Evolutionary conservation across 30 jellyfish, hydroid and myxozoan species (phyloP), one percentile per base, ranked within the genome.

Genomic region (Phacellophora camtschatica): DNA sequence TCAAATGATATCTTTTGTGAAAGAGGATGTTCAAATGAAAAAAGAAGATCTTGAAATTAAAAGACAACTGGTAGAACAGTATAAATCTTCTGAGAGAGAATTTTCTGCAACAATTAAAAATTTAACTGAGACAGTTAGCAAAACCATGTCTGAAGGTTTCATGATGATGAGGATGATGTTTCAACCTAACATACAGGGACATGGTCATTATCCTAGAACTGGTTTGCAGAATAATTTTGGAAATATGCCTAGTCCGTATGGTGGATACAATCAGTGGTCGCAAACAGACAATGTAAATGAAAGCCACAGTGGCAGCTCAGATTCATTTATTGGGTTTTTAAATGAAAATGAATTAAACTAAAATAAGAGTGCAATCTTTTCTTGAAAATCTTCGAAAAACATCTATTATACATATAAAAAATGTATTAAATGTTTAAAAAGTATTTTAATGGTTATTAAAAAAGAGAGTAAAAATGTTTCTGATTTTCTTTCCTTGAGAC

Each of bases 11-110:
- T 19, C 23, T 25, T 59, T 59, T 12, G 29, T 20, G 29, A 59
- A 23, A 59, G 74, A 59, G 29, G 74, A 59, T 23, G 74, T 19
- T 12, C 50, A 59, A 20, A 59, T 59, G 51, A 59, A 29, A 59
- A 41, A 7, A 41, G 55, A 41, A 41, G 55, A 41, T 16, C 9
- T 41, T 18, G 51, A 59, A 59, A n/a, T n/a, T n/a, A n/a, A n/a
- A n/a, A n/a, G n/a, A n/a, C n/a, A n/a, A n/a, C n/a, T n/a, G n/a
- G n/a, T 10, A 19, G 51, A 59, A 59, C 10, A 59, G 9, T 59
- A 19, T 59, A 49, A 59, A 19, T 18, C 74, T 9, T 59, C 74
- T 10, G 74, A 59, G 51, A 22, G 29, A 25, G 50, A 59, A 29
- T 59, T 18, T 5, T 20, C n/a, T 30, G 11, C 19, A 54, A 22